Percentiles rank a stretch among this genome's conserved stretches.
phyloP scores from a whole-genome alignment of 2,797 vertebrate genomes.

The Phalanger gymnotis region DNA sequence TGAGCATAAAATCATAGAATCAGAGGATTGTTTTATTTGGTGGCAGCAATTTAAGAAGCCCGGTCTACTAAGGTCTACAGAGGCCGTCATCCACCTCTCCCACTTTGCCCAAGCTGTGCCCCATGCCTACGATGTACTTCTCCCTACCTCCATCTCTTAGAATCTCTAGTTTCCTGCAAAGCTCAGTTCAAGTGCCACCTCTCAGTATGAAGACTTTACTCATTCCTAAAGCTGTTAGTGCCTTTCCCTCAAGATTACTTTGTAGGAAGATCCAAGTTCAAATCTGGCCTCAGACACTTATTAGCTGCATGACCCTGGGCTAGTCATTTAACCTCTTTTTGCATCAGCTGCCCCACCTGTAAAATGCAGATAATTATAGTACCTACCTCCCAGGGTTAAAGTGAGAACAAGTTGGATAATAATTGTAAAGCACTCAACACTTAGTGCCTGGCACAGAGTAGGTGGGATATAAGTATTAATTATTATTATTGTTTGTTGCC shows the following conservation, averaged over 20 bases:
- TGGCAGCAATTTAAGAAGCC: not conserved
- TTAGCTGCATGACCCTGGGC: not conserved
- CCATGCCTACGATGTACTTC: not conserved
- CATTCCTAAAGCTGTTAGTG: not conserved
- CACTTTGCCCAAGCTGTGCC: not conserved
- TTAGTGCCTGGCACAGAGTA: not conserved
- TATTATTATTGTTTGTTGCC: not conserved
- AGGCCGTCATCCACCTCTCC: not conserved
- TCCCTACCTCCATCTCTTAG: not conserved
- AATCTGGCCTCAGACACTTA: not conserved
- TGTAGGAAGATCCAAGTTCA: not conserved
- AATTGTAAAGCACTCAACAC: not conserved
- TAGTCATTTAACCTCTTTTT: not conserved
- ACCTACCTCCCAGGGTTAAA: not conserved
- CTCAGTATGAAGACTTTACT: not conserved
- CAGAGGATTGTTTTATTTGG: not conserved
- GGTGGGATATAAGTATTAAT: not conserved
- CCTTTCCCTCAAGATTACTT: not conserved
- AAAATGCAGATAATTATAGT: not conserved
- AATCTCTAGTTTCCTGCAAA: not conserved
- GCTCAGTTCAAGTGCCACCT: not conserved
- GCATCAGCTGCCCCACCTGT: not conserved
- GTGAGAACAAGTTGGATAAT: not conserved
- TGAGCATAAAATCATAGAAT: not conserved
- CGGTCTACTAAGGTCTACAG: not conserved